phyloP scores from a whole-genome alignment of 2,797 vertebrate species.

The Carduelis carduelis region DNA sequence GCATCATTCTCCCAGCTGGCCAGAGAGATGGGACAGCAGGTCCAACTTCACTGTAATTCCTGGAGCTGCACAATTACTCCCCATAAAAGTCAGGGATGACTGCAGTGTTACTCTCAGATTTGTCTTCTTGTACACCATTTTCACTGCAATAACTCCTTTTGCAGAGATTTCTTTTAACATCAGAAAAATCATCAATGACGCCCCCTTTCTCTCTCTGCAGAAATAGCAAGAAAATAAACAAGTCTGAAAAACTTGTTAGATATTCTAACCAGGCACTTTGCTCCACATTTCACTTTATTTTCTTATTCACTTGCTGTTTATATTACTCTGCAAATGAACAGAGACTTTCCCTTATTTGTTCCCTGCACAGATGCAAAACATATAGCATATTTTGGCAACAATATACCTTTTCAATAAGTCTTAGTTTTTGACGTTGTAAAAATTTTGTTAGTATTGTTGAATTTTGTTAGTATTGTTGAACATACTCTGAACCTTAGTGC shows the following conservation, averaged over 20 bases:
- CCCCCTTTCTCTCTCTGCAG: not conserved
- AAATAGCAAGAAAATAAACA: not conserved
- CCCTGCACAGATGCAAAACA: not conserved
- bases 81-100: not conserved
- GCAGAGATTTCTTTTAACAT: not conserved
- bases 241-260: not conserved
- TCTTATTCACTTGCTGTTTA: not conserved
- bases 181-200: not conserved
- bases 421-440: not conserved
- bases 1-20: not conserved
- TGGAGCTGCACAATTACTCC: not conserved
- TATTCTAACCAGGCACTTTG: not conserved
- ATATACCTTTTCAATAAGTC: not conserved
- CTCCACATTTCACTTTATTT: not conserved
- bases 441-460: not conserved
- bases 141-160: not conserved
- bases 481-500: not conserved
- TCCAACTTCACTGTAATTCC: not conserved
- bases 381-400: not conserved
- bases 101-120: not conserved
- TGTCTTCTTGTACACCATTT: not conserved
- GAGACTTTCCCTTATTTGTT: not conserved
- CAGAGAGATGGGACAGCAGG: not conserved
- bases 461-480: not conserved
- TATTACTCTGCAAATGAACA: not conserved